Evolutionary conservation across 2,797 vertebrate genomes (phyloP), one percentile per base, ranked within the genome.

Genomic region (Salmo trutta): DNA sequence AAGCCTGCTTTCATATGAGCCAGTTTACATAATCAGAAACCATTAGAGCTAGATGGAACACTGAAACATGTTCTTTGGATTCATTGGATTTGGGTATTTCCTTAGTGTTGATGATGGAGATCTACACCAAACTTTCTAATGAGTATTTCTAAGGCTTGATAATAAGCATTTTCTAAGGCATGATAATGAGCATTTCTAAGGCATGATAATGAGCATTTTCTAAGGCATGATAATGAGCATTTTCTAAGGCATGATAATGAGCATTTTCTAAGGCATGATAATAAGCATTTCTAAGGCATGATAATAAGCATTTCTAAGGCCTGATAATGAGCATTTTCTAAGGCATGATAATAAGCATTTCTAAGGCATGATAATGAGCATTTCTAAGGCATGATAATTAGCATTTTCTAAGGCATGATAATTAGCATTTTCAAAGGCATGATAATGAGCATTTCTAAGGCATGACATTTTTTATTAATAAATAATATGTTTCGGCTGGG

Each of bases 401-500:
- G 36, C 36, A 36, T 36, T 29, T 29, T 41, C 36, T 41, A 41
- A 41, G 41, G 41, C 41, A 41, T 41, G 8, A 52, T 91, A 91
- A 90, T 90, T 80, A 84, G 74, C 68, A 73, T 85, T 41, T 41
- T 41, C 41, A 10, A 47, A 47, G 41, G 41, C 2, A 12, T 12
- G 41, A 52, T 91, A 91, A 90, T 90, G 81, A 84, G 74, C 66
- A 73, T 85, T 67, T 91, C 88, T 84, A 77, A 91, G 81, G 83
- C 86, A 90, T 87, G 85, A 91, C 91, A 90, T 87, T 91, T 91
- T 90, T 92, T 82, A 93, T 93, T 92, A 89, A 85, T 84, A 88
- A 78, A 79, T 86, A 84, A 87, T 89, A 84, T 86, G 81, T 84
- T 79, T 77, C 85, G 83, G 78, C 83, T 90, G 88, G 87, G 86